Base-by-base conservation (phyloP, 2,113 vertebrate species). In the Apeltes quadracus region DNA sequence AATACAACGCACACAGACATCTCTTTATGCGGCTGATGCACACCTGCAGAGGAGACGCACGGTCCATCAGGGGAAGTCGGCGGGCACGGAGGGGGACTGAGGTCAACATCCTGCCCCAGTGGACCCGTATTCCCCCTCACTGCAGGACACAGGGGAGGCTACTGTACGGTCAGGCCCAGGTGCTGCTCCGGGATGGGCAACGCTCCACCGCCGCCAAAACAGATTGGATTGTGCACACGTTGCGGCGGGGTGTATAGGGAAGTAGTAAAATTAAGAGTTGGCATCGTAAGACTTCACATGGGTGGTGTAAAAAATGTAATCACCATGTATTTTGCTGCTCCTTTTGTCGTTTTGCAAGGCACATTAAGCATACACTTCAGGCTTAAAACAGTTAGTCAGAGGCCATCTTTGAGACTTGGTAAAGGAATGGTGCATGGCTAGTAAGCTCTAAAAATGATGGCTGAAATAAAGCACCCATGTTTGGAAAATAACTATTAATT, bases 1-100 rank as follows among this genome's bases (percentile, higher is more conserved):
- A 90, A 90, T 84, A 88, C 73, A 76, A 78, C 38, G 22, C 69
- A 70, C 77, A 94, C 90, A 94, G 92, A 88, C 72, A 64, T 65
- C 39, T 91, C 92, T 93, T 93, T 93, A 93, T 92, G 89, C 76
- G 70, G 73, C 79, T 38, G 82, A 77, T 66, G 78, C 81, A 89
- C 90, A 93, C 90, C 92, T 93, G 92, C 82, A 81, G 78, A 87
- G 82, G 74, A 84, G 81, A 71, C 75, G 15, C 2, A 46, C 72
- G 70, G 69, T 76, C 73, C 84, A 71, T 83, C 73, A 78, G 75
- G 61, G 71, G 76, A 76, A 46, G 84, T 62, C 56, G 76, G 64
- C 38, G 64, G 80, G n/a, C n/a, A n/a, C n/a, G n/a, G n/a, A n/a
- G 82, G 67, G 73, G 67, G 61, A 34, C 44, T 4, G 58, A 68